A percentile compares a stretch with the other conserved stretches of the same genome.
Conservation (phyloP, 2,113 vertebrate genomes). For the Chionis minor region DNA sequence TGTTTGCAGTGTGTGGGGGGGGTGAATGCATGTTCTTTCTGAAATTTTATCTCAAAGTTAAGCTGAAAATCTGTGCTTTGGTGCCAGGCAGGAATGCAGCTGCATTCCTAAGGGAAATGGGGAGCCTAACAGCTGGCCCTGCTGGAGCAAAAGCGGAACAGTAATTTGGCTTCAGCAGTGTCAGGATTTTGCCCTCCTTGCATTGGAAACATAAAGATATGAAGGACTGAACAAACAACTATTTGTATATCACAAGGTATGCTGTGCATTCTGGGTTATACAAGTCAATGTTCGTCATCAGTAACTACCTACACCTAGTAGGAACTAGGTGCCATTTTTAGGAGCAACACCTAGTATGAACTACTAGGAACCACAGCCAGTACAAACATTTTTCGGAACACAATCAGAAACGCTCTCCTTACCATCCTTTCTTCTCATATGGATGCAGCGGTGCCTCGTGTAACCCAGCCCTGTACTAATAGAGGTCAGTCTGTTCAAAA, state of each 20-base stretch:
- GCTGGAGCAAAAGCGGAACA: neutral
- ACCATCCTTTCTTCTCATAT: neutral
- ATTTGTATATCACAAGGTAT: neutral
- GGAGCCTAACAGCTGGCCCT: neutral
- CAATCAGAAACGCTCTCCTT: neutral
- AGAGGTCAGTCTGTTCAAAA: neutral
- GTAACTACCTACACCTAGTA: neutral
- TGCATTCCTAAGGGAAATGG: neutral
- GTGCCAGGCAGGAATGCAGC: neutral
- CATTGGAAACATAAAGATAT: neutral
- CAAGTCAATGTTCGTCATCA: fast-evolving
- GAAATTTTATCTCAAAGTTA: neutral
- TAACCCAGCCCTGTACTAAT: fast-evolving
- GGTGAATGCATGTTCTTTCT: neutral
- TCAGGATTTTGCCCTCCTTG: neutral
- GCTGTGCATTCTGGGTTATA: neutral
- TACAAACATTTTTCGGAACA: neutral
- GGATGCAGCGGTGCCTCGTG: neutral
- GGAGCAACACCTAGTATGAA: neutral
- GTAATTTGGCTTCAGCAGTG: neutral
- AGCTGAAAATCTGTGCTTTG: neutral
- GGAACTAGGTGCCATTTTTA: neutral
- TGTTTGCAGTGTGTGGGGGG: neutral
- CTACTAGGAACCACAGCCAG: neutral
- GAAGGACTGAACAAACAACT: neutral